Conservation (phyloP, 2,113 vertebrate species). For the Dipodomys merriami region DNA sequence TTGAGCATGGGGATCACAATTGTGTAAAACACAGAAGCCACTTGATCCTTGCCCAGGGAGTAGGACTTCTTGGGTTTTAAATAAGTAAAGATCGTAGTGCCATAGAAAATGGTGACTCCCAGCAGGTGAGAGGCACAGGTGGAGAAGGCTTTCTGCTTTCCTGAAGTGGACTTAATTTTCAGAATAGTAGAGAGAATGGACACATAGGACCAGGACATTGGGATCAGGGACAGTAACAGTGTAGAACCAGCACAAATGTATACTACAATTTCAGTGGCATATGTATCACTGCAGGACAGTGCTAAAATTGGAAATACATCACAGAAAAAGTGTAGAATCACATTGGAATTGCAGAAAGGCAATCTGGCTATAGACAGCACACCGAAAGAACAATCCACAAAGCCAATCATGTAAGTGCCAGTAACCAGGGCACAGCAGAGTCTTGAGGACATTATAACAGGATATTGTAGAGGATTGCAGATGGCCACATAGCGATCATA, state of each 20-base stretch:
- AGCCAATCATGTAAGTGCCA: too few relatives aligned
- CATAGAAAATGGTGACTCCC: conserved; percentile 53
- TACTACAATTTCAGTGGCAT: not conserved
- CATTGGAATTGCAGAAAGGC: conserved; percentile 6
- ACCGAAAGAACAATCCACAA: not conserved
- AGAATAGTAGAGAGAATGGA: conserved; percentile 59
- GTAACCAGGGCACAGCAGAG: not conserved
- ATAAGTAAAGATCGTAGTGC: conserved; percentile 45
- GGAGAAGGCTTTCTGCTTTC: conserved; percentile 22
- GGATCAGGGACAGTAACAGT: not conserved
- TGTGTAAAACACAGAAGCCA: conserved; percentile 72
- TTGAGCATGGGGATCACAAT: conserved; percentile 75
- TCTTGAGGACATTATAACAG: not conserved
- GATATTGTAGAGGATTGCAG: not conserved
- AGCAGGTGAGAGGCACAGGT: conserved; percentile 62
- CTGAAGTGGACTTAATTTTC: conserved; percentile 50
- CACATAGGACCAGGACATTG: conserved; percentile 16
- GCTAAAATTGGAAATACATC: not conserved
- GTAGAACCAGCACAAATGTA: not conserved
- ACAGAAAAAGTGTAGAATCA: conserved; percentile 70
- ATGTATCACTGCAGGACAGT: conserved; percentile 43
- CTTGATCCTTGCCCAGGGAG: conserved; percentile 67
- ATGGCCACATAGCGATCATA: not conserved
- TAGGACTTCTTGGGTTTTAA: conserved; percentile 61
- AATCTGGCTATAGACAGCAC: not conserved